phyloP scores from a whole-genome alignment of 2,888 invertebrate genomes.

The Leucozona laternaria region DNA sequence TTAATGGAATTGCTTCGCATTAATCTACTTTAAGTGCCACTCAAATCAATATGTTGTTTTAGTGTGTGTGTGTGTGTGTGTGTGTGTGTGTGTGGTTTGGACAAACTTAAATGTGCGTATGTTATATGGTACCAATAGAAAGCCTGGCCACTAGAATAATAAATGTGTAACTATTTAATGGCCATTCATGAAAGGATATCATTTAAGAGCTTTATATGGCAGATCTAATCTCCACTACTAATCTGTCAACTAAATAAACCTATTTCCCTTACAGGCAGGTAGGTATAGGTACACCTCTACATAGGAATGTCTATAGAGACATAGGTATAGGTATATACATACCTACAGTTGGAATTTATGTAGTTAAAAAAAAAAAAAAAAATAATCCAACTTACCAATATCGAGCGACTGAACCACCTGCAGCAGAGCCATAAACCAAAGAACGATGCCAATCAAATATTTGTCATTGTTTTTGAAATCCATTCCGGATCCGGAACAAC shows the following conservation, averaged over 20 bases:
- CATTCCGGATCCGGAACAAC: constrained; percentile 57
- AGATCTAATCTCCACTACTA: constrained; percentile 55
- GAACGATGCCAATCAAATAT: constrained; percentile 71
- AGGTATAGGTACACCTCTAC: not conserved
- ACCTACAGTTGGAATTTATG: not conserved
- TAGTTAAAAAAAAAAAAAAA: constrained; percentile 32
- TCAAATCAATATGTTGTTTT: constrained; percentile 64
- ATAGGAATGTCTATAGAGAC: no score
- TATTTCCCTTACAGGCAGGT: not conserved
- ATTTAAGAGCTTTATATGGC: constrained; percentile 25
- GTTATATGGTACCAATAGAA: no score
- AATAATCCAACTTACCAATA: constrained; percentile 70
- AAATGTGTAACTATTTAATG: constrained; percentile 49
- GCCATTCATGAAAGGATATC: constrained; percentile 26
- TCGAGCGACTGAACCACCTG: constrained; percentile 63
- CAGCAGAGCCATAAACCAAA: constrained; percentile 70
- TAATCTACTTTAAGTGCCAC: constrained; percentile 67
- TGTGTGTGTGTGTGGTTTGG: constrained; percentile 4
- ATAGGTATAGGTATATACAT: not conserved
- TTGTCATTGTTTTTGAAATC: constrained; percentile 63
- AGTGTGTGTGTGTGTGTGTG: constrained; percentile 5
- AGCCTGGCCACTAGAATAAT: constrained; percentile 25
- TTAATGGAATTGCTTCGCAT: constrained; percentile 60
- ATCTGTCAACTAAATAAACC: constrained; percentile 19
- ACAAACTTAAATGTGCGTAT: not conserved